Percentiles rank a stretch among this genome's conserved stretches.
Evolutionary conservation across 2,113 vertebrate species (phyloP).

Genomic region (Ahaetulla prasina): DNA sequence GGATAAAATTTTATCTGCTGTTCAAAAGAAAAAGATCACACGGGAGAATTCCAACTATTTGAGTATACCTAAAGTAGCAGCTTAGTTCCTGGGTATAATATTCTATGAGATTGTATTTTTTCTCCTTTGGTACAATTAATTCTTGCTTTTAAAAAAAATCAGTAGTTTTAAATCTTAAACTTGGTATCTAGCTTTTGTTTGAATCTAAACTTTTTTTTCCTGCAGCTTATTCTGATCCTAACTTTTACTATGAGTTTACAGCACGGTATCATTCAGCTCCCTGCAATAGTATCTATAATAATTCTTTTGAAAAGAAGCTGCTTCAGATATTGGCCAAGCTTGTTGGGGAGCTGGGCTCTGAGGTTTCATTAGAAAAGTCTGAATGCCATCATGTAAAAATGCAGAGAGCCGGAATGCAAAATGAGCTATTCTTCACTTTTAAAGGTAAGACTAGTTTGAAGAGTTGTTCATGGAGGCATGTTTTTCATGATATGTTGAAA

Average conservation of each 20-base stretch:
- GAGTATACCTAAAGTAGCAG: neutral
- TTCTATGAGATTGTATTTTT: neutral
- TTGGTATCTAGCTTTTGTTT: neutral
- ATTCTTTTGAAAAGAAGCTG: slow-evolving; percentile 56
- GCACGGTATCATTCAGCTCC: slow-evolving; percentile 49
- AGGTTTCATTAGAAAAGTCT: slow-evolving; percentile 52
- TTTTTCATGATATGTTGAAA: neutral
- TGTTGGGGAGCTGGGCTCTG: slow-evolving; percentile 52
- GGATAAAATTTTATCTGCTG: neutral
- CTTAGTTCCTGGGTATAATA: neutral
- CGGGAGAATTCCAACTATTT: neutral
- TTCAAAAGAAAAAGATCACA: neutral
- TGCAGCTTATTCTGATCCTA: slow-evolving; percentile 53
- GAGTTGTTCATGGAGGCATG: neutral
- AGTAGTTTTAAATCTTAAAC: neutral
- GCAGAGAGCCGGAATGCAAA: slow-evolving; percentile 61
- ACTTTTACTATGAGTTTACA: slow-evolving; percentile 53
- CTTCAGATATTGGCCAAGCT: slow-evolving; percentile 53
- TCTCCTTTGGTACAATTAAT: neutral
- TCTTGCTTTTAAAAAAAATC: neutral
- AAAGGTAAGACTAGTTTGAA: slow-evolving; percentile 55
- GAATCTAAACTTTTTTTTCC: slow-evolving; percentile 13
- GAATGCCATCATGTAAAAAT: slow-evolving; percentile 65
- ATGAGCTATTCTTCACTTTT: slow-evolving; percentile 64
- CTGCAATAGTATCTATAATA: slow-evolving; percentile 53